phyloP scores from a whole-genome alignment of 2,797 vertebrate genomes.

The Malurus leucopterus region DNA sequence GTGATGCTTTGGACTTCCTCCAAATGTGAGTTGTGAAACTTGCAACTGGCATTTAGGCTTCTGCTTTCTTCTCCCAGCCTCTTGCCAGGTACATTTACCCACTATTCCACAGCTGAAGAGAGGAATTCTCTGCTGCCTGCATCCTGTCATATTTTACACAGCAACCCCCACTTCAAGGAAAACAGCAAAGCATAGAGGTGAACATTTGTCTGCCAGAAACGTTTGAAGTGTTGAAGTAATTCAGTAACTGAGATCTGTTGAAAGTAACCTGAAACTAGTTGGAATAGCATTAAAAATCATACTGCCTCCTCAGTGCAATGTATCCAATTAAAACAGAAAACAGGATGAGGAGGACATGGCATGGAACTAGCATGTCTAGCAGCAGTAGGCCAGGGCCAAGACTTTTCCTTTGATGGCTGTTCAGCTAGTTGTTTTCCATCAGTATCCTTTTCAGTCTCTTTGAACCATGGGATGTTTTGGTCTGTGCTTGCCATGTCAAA shows the following conservation, averaged over 20 bases:
- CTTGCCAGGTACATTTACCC: background rate
- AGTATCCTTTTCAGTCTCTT: constrained; percentile 25
- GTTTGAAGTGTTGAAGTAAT: constrained; percentile 14
- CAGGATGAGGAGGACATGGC: constrained; percentile 36
- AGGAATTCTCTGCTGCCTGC: background rate
- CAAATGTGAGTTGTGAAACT: background rate
- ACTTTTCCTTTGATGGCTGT: constrained; percentile 48
- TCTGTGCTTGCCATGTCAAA: constrained; percentile 14
- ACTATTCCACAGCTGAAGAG: background rate
- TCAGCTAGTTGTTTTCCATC: constrained; percentile 48
- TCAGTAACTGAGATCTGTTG: constrained; percentile 26
- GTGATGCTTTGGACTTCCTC: background rate
- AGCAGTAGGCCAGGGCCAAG: constrained; percentile 19
- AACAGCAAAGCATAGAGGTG: background rate
- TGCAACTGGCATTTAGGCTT: background rate
- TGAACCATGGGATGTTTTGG: constrained; percentile 24
- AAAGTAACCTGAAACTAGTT: constrained; percentile 46
- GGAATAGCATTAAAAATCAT: constrained; percentile 3
- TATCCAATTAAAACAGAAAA: constrained; percentile 62
- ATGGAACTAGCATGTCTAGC: constrained; percentile 24
- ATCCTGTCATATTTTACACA: background rate
- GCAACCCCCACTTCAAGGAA: background rate
- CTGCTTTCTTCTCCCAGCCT: background rate
- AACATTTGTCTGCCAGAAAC: background rate
- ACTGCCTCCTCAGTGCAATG: background rate